Evolutionary conservation across 2,797 vertebrate genomes (phyloP), one percentile per base, ranked within the genome.

Genomic region (Naso thynnoides): DNA sequence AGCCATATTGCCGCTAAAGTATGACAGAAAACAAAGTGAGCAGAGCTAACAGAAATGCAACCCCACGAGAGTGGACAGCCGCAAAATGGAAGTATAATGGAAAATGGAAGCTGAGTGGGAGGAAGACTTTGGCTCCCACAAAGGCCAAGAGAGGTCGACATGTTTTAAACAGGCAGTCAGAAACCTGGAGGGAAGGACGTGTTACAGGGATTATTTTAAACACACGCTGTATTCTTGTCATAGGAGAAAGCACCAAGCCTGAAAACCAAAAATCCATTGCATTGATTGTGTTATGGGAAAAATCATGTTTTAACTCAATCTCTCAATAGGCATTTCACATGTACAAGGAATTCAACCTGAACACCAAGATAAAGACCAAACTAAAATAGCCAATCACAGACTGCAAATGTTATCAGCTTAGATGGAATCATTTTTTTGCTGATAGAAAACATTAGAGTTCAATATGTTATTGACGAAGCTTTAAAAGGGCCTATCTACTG

Each of bases 1-100:
- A 41, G 85, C 79, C 78, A 86, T 82, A 75, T 83, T 86, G 86
- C 76, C 73, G 79, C 70, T 64, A 16, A 84, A 83, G 67, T 78
- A 75, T 83, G 57, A 80, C 64, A 81, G 68, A 76, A 73, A 78
- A 82, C 82, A 84, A 79, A 79, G 76, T 70, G 66, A 81, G 81
- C 23, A 3, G 76, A 27, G 64, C 62, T 7, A 31, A 59, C 47
- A 67, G 64, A 79, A 79, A 79, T 55, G 7, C 63, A 8, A 70
- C 50, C 74, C 52, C 56, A 9, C 47, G 62, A 79, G 73, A 81
- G 61, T 2, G 36, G 55, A 67, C 77, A 1, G 76, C 86, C 85
- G 1, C 85, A 85, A 74, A 50, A 66, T 66, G 76, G 71, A 73
- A 74, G 76, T 53, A 66, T 64, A 47, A 73, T 71, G 84, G 82